Percentiles rank a stretch among this genome's conserved stretches.
Evolutionary conservation across 64 coral and sea anemone genomes (phyloP).

Genomic region (Acropora tenuis): DNA sequence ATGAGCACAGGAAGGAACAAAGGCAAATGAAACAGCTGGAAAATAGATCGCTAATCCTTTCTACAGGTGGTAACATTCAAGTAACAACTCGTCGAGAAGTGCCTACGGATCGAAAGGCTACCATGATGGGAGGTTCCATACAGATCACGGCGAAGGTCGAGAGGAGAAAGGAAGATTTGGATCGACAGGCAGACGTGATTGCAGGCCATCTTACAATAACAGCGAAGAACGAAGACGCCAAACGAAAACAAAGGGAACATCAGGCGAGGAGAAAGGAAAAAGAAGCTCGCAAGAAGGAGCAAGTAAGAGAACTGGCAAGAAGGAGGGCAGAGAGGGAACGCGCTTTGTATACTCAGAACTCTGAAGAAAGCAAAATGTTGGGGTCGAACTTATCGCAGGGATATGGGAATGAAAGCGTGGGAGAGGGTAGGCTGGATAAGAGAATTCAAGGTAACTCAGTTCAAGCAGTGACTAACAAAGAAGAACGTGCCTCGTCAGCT

Average conservation of each 20-base stretch:
- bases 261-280: not conserved
- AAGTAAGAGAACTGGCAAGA: not conserved
- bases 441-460: not conserved
- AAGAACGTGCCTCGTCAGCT: not conserved
- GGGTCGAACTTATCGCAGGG: not conserved
- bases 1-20: constrained; percentile 55
- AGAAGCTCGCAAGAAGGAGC: not conserved
- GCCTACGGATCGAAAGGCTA: constrained; percentile 54
- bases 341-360: not conserved
- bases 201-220: constrained; percentile 34
- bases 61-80: constrained; percentile 36
- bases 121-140: constrained; percentile 55
- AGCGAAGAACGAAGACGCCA: constrained; percentile 18
- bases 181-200: constrained; percentile 30
- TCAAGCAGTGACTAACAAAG: not conserved
- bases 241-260: constrained; percentile 23
- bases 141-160: constrained; percentile 53
- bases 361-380: not conserved
- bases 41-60: constrained; percentile 58
- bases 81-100: constrained; percentile 59
- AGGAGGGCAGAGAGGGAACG: constrained; percentile 9
- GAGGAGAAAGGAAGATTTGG: constrained; percentile 24
- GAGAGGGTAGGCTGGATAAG: constrained; percentile 8
- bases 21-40: constrained; percentile 7
- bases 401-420: not conserved